A percentile compares a stretch with the other conserved stretches of the same genome.
phyloP scores from a whole-genome alignment of 2,888 invertebrate genomes.

The Pandemis heparana region DNA sequence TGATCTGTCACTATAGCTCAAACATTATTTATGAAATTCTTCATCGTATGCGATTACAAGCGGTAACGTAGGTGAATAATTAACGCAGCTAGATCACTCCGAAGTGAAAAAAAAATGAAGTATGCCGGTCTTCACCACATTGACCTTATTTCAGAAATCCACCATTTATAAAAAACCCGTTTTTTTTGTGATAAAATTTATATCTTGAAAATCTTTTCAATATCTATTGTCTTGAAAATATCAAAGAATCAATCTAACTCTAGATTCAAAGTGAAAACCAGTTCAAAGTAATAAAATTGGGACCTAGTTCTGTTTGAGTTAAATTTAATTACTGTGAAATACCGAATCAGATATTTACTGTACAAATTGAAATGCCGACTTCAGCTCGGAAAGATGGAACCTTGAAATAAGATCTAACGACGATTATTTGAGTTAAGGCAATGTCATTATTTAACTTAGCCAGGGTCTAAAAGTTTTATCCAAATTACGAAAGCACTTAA shows the following conservation, averaged over 20 bases:
- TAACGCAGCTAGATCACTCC: too few relatives aligned
- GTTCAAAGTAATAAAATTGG: neutral
- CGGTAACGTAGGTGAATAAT: too few relatives aligned
- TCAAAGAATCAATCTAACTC: neutral
- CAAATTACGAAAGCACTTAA: neutral
- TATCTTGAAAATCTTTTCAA: too few relatives aligned
- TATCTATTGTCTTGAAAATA: neutral
- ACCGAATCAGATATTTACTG: conserved; percentile 10
- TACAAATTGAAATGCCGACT: neutral
- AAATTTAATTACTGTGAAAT: conserved; percentile 9
- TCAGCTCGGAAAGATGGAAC: neutral
- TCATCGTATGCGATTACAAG: too few relatives aligned
- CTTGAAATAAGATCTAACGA: neutral
- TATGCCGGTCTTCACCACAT: too few relatives aligned
- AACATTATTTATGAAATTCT: too few relatives aligned
- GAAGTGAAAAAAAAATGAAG: too few relatives aligned
- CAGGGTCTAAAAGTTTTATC: neutral
- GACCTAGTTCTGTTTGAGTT: conserved; percentile 14
- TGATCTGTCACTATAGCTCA: too few relatives aligned
- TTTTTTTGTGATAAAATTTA: too few relatives aligned
- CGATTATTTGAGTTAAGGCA: neutral
- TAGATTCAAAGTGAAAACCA: neutral
- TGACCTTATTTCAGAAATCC: too few relatives aligned
- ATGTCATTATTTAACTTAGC: neutral
- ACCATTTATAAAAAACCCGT: too few relatives aligned